phyloP scores from a whole-genome alignment of 2,888 invertebrate genomes.

The Morpho deidamia region DNA sequence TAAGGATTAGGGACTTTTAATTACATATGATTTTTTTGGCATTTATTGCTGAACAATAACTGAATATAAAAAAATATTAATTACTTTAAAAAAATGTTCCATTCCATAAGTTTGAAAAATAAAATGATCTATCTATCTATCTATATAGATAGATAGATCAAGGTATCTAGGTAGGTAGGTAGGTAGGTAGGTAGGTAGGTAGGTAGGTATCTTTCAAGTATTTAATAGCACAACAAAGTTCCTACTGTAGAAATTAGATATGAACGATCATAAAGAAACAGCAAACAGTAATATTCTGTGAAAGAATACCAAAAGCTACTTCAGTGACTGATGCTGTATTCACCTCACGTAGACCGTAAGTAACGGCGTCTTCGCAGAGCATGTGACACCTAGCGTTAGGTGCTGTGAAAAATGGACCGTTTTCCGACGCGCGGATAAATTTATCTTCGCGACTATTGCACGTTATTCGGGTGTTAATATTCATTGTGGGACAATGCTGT shows the following conservation, averaged over 20 bases:
- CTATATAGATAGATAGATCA: no score
- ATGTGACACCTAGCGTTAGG: conserved; percentile 71
- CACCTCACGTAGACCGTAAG: conserved; percentile 58
- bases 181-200: no score
- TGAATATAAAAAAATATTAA: no score
- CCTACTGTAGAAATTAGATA: conserved; percentile 17
- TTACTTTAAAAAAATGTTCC: no score
- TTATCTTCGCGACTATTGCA: conserved; percentile 70
- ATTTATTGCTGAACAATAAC: no score
- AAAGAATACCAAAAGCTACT: conserved; percentile 59
- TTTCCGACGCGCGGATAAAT: conserved; percentile 66
- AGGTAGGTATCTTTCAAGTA: no score
- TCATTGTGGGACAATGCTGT: conserved; percentile 53
- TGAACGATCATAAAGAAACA: conserved; percentile 24
- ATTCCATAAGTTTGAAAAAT: no score
- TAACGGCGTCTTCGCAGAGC: conserved; percentile 70
- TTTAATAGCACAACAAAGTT: neutral
- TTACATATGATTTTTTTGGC: no score
- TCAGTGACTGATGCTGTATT: conserved; percentile 47
- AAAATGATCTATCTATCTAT: no score
- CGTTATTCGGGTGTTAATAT: conserved; percentile 72
- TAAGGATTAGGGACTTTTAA: no score
- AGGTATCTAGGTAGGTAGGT: no score
- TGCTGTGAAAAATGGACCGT: conserved; percentile 74
- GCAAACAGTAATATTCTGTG: conserved; percentile 32